Evolutionary conservation across 2,797 vertebrate genomes (phyloP), one percentile per base, ranked within the genome.

Genomic region (Cygnus olor): DNA sequence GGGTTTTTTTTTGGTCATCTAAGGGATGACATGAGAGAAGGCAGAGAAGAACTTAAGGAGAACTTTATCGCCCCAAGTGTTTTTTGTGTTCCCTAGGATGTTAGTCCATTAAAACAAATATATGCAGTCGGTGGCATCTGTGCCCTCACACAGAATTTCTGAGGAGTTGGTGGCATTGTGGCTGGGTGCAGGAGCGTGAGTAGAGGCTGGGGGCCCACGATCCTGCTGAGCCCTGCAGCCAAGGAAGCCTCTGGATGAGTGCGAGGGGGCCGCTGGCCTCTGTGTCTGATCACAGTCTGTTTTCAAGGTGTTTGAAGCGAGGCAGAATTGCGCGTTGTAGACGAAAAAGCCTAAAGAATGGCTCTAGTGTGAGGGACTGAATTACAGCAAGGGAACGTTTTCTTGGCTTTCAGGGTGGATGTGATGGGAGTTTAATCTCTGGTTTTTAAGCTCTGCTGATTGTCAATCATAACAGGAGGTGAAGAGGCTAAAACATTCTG

Each of bases 401-500:
- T 40, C 53, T 61, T 87, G 78, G 57, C 53, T 85, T 60, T 85
- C 49, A 22, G 40, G 22, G 22, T 70, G 56, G 36, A n/a, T 74
- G 45, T 61, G 57, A 36, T 80, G 68, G 4, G 44, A 90, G 44
- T 89, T 93, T 86, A 82, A 90, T 95, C 85, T 86, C 27, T 73
- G 1, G 0, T 60, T n/a, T 64, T 80, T 77, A 85, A 80, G 65
- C 69, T 85, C 40, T n/a, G 53, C 36, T 87, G 90, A 53, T 85
- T 92, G 90, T 90, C 90, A 91, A 1, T 96, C 79, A n/a, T 81
- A 81, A 64, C 5, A 2, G 81, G 64, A 94, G 93, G 71, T 95
- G 88, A 94, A 77, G 53, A 96, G 94, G 90, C 78, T 87, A 88
- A 95, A 85, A 53, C 47, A 60, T 90, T 88, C 71, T 92, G 7